Evolutionary conservation across 2,113 vertebrate genomes (phyloP).

Genomic region (Prinia subflava): DNA sequence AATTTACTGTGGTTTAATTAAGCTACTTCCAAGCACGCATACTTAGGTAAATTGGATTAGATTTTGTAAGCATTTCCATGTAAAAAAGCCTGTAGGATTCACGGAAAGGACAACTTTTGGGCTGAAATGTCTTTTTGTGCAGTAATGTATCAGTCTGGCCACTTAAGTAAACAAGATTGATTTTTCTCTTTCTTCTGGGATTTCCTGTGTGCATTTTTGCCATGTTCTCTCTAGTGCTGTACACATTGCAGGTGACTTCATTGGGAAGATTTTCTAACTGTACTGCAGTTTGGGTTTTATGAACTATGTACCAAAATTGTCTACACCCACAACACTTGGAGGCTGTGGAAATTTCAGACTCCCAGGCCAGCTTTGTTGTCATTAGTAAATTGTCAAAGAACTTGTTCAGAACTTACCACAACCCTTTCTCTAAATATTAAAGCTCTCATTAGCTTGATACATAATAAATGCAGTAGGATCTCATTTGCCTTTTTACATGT

Average conservation of each 20-base stretch:
- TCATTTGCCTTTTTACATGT: neutral
- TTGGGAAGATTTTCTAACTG: neutral
- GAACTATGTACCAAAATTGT: neutral
- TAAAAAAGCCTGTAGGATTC: neutral
- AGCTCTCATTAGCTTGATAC: neutral
- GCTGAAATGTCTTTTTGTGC: neutral
- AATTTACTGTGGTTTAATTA: slow-evolving; percentile 36
- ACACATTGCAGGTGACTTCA: neutral
- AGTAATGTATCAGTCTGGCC: neutral
- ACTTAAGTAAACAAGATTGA: neutral
- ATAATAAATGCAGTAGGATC: neutral
- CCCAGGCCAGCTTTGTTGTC: neutral
- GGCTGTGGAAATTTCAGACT: neutral
- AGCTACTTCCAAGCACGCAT: neutral
- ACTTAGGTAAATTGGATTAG: slow-evolving; percentile 18
- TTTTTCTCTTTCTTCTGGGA: neutral
- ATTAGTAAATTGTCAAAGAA: neutral
- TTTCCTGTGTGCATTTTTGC: neutral
- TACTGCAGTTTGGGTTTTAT: neutral
- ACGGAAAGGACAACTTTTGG: neutral
- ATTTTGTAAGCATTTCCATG: neutral
- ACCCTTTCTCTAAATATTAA: neutral
- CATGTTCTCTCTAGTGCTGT: neutral
- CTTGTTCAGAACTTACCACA: neutral
- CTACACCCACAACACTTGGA: neutral